Evolutionary conservation across 2,797 vertebrate species (phyloP).

Genomic region (Enteromius argenteus): DNA sequence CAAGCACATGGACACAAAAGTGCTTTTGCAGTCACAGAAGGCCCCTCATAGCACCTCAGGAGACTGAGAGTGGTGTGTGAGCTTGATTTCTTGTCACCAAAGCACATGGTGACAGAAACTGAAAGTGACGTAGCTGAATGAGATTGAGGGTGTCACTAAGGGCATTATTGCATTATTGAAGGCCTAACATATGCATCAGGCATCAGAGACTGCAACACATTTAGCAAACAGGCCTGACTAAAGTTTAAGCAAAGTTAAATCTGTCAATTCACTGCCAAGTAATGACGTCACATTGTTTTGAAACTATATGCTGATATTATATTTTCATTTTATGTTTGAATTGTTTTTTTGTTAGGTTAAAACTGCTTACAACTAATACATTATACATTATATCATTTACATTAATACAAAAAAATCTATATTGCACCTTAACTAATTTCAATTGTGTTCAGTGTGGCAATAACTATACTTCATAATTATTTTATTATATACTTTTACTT

Average conservation of each 20-base stretch:
- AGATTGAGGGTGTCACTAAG: conserved; percentile 66
- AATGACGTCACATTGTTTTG: not conserved
- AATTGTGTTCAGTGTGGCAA: not conserved
- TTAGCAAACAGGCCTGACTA: conserved; percentile 19
- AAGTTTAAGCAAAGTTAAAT: conserved; percentile 59
- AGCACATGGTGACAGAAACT: conserved; percentile 67
- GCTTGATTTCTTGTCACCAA: conserved; percentile 57
- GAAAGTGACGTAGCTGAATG: conserved; percentile 73
- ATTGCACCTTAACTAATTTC: not conserved
- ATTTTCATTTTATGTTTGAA: not conserved
- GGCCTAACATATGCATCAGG: conserved; percentile 67
- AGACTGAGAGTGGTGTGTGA: conserved; percentile 36
- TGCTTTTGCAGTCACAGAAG: conserved; percentile 42
- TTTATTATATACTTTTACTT: no score
- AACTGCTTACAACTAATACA: not conserved
- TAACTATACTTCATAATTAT: not conserved
- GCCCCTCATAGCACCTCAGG: conserved; percentile 40
- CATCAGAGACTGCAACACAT: conserved; percentile 51
- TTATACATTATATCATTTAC: not conserved
- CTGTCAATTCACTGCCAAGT: not conserved
- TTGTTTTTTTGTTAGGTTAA: not conserved
- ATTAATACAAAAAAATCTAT: not conserved
- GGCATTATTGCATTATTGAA: conserved; percentile 75
- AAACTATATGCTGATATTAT: not conserved
- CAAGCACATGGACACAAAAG: conserved; percentile 24